Evolutionary conservation across 2,888 invertebrate species (phyloP).

Genomic region (Luperina testacea): DNA sequence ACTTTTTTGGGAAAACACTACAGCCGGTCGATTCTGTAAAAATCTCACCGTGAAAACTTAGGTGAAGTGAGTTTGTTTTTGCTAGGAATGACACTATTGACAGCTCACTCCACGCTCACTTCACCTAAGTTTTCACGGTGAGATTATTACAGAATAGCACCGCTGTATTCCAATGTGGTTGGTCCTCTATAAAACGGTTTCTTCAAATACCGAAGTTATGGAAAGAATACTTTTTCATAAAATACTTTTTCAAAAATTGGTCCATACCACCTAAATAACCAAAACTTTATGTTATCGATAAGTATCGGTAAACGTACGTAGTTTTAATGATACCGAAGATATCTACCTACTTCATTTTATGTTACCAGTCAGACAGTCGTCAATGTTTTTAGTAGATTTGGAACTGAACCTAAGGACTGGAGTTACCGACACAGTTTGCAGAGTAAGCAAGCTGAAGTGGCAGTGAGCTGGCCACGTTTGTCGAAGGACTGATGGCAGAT

Average conservation of each 20-base stretch:
- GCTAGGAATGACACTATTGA: too few species aligned
- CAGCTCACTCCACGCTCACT: too few species aligned
- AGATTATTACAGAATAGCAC: too few species aligned
- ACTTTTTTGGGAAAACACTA: slow-evolving; percentile 6
- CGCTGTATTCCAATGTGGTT: not conserved
- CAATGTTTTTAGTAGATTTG: not conserved
- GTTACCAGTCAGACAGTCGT: too few species aligned
- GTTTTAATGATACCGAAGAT: not conserved
- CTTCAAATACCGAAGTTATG: not conserved
- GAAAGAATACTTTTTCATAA: not conserved
- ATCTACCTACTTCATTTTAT: not conserved
- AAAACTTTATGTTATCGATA: not conserved
- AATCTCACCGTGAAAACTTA: too few species aligned
- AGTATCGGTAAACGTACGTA: not conserved
- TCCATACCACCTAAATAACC: not conserved
- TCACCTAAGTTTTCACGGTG: too few species aligned
- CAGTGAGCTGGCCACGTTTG: not conserved
- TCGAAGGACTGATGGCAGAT: not conserved
- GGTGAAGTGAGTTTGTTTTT: too few species aligned
- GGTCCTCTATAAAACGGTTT: not conserved
- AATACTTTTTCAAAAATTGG: not conserved
- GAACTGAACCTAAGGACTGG: not conserved
- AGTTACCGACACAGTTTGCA: not conserved
- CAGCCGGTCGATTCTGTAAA: too few species aligned
- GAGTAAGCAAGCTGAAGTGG: not conserved